Evolutionary conservation across 53 echinoderm and acorn worm species (phyloP), one percentile per base, ranked within the genome.

Genomic region (Echinometra lucunter): DNA sequence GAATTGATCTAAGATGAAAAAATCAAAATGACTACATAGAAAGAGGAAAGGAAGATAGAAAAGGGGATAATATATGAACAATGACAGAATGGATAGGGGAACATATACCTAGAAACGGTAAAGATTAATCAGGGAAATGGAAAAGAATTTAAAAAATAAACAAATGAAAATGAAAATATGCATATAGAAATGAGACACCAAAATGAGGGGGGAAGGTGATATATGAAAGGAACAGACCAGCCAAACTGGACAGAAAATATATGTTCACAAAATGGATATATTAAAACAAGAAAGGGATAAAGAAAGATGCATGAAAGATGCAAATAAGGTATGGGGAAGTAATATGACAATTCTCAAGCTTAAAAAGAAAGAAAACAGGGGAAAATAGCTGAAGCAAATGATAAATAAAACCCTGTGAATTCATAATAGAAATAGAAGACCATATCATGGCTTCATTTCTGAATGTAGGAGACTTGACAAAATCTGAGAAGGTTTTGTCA

Each of bases 401-500:
- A 49, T n/a, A 47, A 27, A 85, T n/a, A n/a, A n/a, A n/a, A n/a
- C n/a, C n/a, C n/a, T 10, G 85, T 28, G 6, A 2, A 85, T 85
- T 49, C 30, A 85, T 15, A 85, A 45, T 78, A 16, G 78, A 30
- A n/a, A n/a, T 49, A 28, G 13, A 85, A 49, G 85, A 49, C 49
- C 85, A 85, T n/a, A 1, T 1, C 28, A 85, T 49, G 49, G 12
- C 28, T 21, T 85, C 27, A 1, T 13, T 45, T 28, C 49, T 45
- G 40, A 49, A 85, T 49, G n/a, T 85, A 23, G 15, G 47, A n/a
- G 47, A 49, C 28, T 49, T 47, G 1, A 21, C 47, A 18, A 49
- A 45, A 47, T 85, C 45, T 2, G 85, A 85, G 85, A 85, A 85
- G 85, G 85, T 85, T 85, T 30, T 30, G 49, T 85, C 85, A 85